A percentile compares a stretch with the other conserved stretches of the same genome.
Evolutionary conservation across 2,888 invertebrate species (phyloP).

Genomic region (Parnassius smintheus): DNA sequence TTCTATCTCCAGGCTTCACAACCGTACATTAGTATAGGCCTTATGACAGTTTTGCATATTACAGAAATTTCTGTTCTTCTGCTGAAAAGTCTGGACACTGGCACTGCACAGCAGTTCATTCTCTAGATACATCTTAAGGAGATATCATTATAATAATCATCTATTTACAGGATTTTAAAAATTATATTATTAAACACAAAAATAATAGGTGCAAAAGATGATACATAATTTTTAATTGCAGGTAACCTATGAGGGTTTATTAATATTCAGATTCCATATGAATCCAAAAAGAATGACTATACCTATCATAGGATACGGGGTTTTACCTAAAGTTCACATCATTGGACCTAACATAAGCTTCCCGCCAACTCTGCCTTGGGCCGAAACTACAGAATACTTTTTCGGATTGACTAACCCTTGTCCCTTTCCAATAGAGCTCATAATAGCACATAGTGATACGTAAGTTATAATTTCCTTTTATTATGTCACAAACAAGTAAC

Average conservation of each 20-base stretch:
- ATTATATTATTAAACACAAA: no score
- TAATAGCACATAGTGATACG: slow-evolving; percentile 77
- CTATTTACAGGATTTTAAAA: no score
- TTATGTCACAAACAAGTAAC: no score
- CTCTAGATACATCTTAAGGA: no score
- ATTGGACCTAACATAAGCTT: slow-evolving; percentile 78
- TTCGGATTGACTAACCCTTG: slow-evolving; percentile 84
- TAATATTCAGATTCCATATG: slow-evolving; percentile 74
- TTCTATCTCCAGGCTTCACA: no score
- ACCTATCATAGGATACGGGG: slow-evolving; percentile 74
- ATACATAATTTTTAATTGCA: slow-evolving; percentile 34
- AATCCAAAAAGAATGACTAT: slow-evolving; percentile 72
- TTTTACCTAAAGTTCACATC: slow-evolving; percentile 76
- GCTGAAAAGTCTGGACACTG: no score
- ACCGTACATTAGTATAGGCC: no score
- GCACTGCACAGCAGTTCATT: no score
- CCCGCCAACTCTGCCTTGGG: slow-evolving; percentile 83
- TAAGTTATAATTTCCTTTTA: not conserved
- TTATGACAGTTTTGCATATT: no score
- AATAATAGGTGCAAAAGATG: no score
- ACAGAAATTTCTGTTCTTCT: no score
- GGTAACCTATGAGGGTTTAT: slow-evolving; percentile 65
- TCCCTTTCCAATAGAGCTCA: slow-evolving; percentile 84
- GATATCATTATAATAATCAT: no score
- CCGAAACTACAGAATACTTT: slow-evolving; percentile 77